Percentiles rank a stretch among this genome's conserved stretches.
Evolutionary conservation across 2,888 invertebrate genomes (phyloP).

Genomic region (Temnothorax ravouxi): DNA sequence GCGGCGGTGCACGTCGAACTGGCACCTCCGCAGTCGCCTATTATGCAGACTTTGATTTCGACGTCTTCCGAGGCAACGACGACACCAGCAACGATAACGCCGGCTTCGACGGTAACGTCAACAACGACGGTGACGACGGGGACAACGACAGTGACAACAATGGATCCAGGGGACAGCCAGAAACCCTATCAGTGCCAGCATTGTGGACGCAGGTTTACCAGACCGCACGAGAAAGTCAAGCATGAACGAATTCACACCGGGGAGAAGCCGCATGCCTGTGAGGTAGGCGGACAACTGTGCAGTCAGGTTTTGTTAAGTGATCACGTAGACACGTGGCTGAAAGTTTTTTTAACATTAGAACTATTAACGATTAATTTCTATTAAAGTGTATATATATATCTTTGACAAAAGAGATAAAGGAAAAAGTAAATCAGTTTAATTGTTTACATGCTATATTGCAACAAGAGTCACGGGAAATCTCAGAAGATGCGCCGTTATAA

Average conservation of each 20-base stretch:
- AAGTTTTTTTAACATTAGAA: not conserved
- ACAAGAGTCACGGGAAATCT: not conserved
- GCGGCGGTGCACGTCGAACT: constrained; percentile 89
- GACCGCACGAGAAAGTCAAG: constrained; percentile 94
- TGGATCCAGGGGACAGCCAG: constrained; percentile 71
- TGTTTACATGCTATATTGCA: not conserved
- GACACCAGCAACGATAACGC: not conserved
- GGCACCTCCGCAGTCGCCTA: constrained; percentile 75
- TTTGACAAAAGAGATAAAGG: not conserved
- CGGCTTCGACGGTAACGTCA: not conserved
- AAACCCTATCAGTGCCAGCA: constrained; percentile 91
- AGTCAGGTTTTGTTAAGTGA: not conserved
- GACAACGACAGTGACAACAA: constrained; percentile 35
- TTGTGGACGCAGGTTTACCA: constrained; percentile 90
- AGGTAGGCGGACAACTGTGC: constrained; percentile 81
- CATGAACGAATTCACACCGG: constrained; percentile 95
- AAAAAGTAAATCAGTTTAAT: not conserved
- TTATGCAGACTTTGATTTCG: constrained; percentile 46
- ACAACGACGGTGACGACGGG: not conserved
- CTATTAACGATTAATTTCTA: not conserved
- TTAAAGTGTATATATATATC: not conserved
- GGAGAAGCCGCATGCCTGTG: constrained; percentile 93
- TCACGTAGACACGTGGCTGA: not conserved
- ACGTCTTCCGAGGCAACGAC: not conserved
- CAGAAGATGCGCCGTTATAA: not conserved